Evolutionary conservation across 1,140 invertebrate genomes (phyloP).

Genomic region (Pantala flavescens): DNA sequence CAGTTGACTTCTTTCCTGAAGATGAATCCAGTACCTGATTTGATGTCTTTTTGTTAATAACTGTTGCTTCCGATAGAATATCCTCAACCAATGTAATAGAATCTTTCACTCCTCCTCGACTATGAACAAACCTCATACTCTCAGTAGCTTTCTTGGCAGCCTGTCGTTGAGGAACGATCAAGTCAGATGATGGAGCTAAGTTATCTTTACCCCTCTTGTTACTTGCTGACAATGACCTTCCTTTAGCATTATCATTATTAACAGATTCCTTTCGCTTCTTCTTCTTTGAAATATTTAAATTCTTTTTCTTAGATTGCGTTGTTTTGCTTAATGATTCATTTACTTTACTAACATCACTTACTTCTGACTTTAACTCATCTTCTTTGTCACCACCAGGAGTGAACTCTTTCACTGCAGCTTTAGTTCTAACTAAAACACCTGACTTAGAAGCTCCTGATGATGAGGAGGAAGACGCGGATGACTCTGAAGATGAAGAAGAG

Average conservation of each 20-base stretch:
- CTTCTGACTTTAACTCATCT: constrained; percentile 28
- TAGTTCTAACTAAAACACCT: constrained; percentile 45
- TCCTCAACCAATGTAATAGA: constrained; percentile 27
- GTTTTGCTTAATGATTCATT: constrained; percentile 21
- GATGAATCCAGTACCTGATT: background rate
- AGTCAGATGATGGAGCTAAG: constrained; percentile 38
- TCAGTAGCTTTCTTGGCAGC: constrained; percentile 84
- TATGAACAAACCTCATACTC: constrained; percentile 48
- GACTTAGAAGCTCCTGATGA: constrained; percentile 14
- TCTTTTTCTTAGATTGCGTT: constrained; percentile 31
- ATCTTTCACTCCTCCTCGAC: constrained; percentile 29
- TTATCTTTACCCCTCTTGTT: constrained; percentile 40
- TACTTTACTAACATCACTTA: constrained; percentile 26
- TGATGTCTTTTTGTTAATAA: background rate
- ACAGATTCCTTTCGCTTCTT: constrained; percentile 33
- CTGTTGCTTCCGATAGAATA: constrained; percentile 13
- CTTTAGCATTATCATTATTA: constrained; percentile 28
- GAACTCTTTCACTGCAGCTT: constrained; percentile 74
- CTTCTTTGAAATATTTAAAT: constrained; percentile 32
- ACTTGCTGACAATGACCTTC: constrained; percentile 22
- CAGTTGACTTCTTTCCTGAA: background rate
- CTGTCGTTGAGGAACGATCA: constrained; percentile 82
- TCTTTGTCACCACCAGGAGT: constrained; percentile 25
- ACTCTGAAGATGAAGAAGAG: background rate
- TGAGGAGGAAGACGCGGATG: constrained; percentile 16